Base-by-base conservation (phyloP, 1,140 invertebrate genomes). In the Lepidurus packardi region DNA sequence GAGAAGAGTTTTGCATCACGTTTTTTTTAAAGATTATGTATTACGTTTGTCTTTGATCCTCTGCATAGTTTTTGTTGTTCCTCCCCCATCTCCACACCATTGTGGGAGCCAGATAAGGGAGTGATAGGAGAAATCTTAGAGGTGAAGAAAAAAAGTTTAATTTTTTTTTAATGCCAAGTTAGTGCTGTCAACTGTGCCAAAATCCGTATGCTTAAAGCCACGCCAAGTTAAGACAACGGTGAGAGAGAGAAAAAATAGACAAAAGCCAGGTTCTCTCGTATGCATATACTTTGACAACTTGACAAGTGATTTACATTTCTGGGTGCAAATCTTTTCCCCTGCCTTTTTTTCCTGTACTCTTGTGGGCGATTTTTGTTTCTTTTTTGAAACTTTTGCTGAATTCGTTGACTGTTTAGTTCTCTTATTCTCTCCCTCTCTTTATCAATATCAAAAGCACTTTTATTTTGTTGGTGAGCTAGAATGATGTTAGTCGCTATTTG, bases 151-250 rank as follows among this genome's bases (percentile, higher is more conserved):
- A n/a, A 16, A 65, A 65, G n/a, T 65, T n/a, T 1, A 21, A 65
- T 65, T 65, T 9, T 65, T 65, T 21, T 13, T 65, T 13, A 4
- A 34, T 34, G 16, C 13, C 13, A 21, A 65, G 53, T n/a, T 65
- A n/a, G 53, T 65, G 53, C 13, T 65, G 53, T 65, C 53, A 65
- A 65, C 53, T 21, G 53, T 65, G 53, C 53, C 53, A 65, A 65
- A 65, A 65, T 65, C 53, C 53, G 9, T 65, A 65, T 65, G 53
- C 53, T 65, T 65, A 65, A 65, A 21, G 9, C 53, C 16, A 65
- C 9, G 16, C 53, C 13, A n/a, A 65, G 53, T 65, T 65, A 65
- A 65, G 53, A 65, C 53, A 65, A 65, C 53, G 53, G 53, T 65
- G 53, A 65, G 7, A 5, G 7, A 5, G 8, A 21, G 53, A 21